phyloP scores from a whole-genome alignment of 2,113 vertebrate genomes.

The Setophaga kirtlandii region DNA sequence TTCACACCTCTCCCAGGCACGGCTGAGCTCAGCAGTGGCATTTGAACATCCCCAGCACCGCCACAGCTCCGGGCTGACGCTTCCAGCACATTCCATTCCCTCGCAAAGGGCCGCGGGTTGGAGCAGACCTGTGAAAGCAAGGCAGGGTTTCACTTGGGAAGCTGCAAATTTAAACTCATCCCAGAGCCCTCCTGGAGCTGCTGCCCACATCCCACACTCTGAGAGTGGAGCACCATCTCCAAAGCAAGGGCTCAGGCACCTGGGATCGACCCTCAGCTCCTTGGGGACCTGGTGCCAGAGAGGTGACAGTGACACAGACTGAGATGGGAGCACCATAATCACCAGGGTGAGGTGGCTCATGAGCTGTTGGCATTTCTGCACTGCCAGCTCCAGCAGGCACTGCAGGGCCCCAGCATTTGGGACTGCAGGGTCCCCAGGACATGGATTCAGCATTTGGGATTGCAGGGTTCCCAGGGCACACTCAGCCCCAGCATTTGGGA shows the following conservation, averaged over 20 bases:
- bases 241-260: background rate
- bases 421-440: background rate
- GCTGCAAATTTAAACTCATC: background rate
- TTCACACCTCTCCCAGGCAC: constrained; percentile 56
- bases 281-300: background rate
- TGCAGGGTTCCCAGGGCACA: background rate
- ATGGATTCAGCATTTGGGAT: background rate
- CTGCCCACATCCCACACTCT: background rate
- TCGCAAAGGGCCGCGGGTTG: background rate
- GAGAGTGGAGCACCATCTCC: background rate
- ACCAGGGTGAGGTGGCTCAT: background rate
- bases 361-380: background rate
- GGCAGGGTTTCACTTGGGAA: background rate
- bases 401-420: background rate
- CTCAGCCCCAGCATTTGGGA: too few relatives aligned
- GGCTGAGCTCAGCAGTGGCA: constrained; percentile 54
- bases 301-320: background rate
- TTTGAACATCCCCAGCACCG: constrained; percentile 33
- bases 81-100: constrained; percentile 31
- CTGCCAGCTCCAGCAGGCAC: background rate
- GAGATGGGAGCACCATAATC: background rate
- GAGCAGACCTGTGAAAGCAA: background rate
- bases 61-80: constrained; percentile 22
- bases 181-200: background rate
- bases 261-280: background rate